Evolutionary conservation across 2,888 invertebrate species (phyloP), one percentile per base, ranked within the genome.

Genomic region (Tachystola acroxantha): DNA sequence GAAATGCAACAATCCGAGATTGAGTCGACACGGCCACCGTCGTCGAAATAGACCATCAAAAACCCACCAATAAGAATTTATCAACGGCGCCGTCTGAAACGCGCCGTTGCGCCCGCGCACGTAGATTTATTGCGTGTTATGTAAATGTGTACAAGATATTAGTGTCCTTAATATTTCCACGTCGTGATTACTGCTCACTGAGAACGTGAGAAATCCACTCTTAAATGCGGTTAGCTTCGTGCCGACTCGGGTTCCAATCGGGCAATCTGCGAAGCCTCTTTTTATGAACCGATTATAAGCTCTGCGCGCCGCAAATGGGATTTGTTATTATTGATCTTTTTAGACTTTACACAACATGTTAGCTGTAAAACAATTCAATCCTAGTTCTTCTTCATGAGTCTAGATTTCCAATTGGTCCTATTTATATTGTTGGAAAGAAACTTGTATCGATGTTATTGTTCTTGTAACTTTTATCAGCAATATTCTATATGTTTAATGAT

Each of bases 111-210:
- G 65, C 64, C 46, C 55, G 64, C 66, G 63, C 61, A 62, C 51
- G 36, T 46, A 63, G 78, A 84, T 84, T 84, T 80, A 85, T 85
- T 66, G 68, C 75, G 64, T 74, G 74, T 81, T 82, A 82, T 82
- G 84, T 80, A 81, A 81, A 81, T 82, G 68, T 76, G 72, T 75
- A 76, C 76, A 74, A 73, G 79, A 75, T 78, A 84, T 81, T 79
- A 84, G 76, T 76, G 80, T 81, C 78, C 76, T 77, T 79, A 79
- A 85, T 84, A 84, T 73, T 78, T 84, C 74, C 60, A 68, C 67
- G 77, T 84, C 81, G 72, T 75, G 79, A 79, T 84, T 77, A 73
- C 68, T 67, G 60, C 63, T 65, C 62, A 60, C 57, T 57, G 52
- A 48, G 57, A 70, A 72, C 74, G 70, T 74, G 73, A 76, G 73